These are phyloP conservation scores for Sternotherus odoratus DNA, from an alignment of 2,797 vertebrate genomes.

Conservation along the genomic window DNA sequence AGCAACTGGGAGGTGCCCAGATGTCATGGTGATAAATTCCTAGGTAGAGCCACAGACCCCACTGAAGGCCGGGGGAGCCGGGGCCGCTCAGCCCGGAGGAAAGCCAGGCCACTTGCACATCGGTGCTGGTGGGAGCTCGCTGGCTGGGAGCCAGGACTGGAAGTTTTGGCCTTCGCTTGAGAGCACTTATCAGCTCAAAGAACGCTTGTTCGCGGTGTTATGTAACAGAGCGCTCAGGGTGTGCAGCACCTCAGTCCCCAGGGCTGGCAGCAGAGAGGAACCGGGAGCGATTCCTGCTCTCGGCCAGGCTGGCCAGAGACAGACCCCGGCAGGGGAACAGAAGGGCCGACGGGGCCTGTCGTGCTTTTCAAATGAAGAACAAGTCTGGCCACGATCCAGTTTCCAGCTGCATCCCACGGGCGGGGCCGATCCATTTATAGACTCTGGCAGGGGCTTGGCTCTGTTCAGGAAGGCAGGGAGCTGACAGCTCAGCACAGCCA, in stretches of 20 bases:
- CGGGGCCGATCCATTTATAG: constrained; percentile 41
- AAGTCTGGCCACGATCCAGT: background rate
- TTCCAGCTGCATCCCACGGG: constrained; percentile 10
- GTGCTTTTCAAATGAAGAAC: constrained; percentile 58
- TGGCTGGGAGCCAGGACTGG: background rate
- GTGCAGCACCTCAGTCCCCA: background rate
- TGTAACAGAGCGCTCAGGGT: accelerated
- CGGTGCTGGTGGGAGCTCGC: background rate
- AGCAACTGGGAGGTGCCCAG: too few relatives aligned
- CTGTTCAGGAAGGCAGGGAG: constrained; percentile 12
- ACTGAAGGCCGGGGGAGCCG: background rate
- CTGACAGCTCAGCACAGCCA: constrained; percentile 1
- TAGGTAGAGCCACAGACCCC: background rate
- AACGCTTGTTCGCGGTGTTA: accelerated
- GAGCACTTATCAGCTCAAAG: accelerated
- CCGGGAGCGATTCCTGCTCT: background rate
- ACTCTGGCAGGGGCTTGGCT: constrained; percentile 13
- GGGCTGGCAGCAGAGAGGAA: background rate
- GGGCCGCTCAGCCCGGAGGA: background rate
- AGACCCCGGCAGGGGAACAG: too few relatives aligned
- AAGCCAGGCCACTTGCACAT: background rate
- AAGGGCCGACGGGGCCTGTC: too few relatives aligned
- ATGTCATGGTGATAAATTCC: too few relatives aligned
- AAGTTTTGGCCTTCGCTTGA: background rate
- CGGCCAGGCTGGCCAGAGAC: too few relatives aligned